These are phyloP conservation scores for Aramus guarauna DNA, from an alignment of 2,113 vertebrate genomes.

Conservation along the genomic window DNA sequence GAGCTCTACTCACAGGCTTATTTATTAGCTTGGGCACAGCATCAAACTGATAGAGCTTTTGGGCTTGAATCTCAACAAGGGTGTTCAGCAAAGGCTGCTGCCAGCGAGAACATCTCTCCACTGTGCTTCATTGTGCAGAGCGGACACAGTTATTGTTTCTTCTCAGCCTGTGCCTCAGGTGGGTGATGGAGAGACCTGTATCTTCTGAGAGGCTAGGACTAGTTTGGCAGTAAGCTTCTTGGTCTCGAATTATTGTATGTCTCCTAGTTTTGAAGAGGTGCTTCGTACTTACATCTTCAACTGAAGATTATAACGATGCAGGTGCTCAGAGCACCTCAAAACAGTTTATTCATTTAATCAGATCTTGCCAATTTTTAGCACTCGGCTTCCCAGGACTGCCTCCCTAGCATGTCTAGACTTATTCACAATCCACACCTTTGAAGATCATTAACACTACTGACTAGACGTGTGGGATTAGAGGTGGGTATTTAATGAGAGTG, in stretches of 20 bases:
- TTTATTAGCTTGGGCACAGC: background rate
- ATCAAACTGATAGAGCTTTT: background rate
- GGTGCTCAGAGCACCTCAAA: background rate
- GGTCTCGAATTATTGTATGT: rapidly evolving
- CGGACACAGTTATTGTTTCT: background rate
- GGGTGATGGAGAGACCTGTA: background rate
- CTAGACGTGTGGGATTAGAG: conserved; percentile 29
- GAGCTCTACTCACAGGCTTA: background rate
- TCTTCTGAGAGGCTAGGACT: background rate
- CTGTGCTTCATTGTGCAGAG: background rate
- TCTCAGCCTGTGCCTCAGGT: background rate
- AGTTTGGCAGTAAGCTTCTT: background rate
- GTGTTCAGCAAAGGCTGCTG: background rate
- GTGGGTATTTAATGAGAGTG: conserved; percentile 14
- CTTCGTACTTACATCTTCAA: background rate
- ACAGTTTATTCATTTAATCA: background rate
- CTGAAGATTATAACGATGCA: background rate
- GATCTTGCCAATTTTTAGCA: background rate
- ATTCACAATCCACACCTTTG: conserved; percentile 31
- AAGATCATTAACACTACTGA: conserved; percentile 26
- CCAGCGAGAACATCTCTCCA: background rate
- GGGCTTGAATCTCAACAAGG: background rate
- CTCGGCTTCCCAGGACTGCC: conserved; percentile 1
- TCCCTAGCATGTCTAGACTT: background rate
- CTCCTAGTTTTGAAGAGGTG: background rate